Evolutionary conservation across 2,113 vertebrate species (phyloP).

Genomic region (Nibea albiflora): DNA sequence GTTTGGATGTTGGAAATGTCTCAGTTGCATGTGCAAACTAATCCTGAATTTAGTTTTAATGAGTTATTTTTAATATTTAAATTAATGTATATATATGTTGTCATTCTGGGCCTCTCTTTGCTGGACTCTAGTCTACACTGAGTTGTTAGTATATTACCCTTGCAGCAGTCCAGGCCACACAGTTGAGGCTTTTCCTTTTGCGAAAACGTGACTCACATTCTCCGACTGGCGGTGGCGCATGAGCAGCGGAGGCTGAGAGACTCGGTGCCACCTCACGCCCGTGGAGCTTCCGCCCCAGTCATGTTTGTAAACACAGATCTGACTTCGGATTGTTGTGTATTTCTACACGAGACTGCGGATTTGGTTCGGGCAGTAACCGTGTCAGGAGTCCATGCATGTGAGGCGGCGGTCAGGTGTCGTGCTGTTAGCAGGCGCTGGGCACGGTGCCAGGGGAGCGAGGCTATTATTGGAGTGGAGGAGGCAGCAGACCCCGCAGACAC

Average conservation of each 20-base stretch:
- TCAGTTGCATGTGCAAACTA: neutral
- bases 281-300: constrained; percentile 29
- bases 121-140: constrained; percentile 2
- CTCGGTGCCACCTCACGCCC: constrained; percentile 40
- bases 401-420: constrained; percentile 85
- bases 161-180: constrained; percentile 20
- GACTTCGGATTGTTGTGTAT: constrained; percentile 55
- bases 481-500: constrained; percentile 79
- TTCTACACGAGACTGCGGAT: constrained; percentile 80
- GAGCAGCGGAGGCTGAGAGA: constrained; percentile 6
- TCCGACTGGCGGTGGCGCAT: constrained; percentile 27
- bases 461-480: constrained; percentile 84
- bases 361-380: constrained; percentile 75
- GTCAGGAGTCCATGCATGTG: constrained; percentile 85
- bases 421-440: constrained; percentile 76
- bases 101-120: neutral
- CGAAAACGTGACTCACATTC: constrained; percentile 73
- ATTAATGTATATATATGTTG: neutral
- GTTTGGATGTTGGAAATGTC: neutral
- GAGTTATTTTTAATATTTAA: neutral
- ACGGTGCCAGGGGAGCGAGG: constrained; percentile 76
- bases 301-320: constrained; percentile 69
- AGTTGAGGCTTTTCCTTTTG: constrained; percentile 27
- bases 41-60: neutral
- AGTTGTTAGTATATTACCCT: neutral